Percentiles rank a stretch among this genome's conserved stretches.
Evolutionary conservation across 64 coral and sea anemone genomes (phyloP).

Genomic region (Trachythela sp.): DNA sequence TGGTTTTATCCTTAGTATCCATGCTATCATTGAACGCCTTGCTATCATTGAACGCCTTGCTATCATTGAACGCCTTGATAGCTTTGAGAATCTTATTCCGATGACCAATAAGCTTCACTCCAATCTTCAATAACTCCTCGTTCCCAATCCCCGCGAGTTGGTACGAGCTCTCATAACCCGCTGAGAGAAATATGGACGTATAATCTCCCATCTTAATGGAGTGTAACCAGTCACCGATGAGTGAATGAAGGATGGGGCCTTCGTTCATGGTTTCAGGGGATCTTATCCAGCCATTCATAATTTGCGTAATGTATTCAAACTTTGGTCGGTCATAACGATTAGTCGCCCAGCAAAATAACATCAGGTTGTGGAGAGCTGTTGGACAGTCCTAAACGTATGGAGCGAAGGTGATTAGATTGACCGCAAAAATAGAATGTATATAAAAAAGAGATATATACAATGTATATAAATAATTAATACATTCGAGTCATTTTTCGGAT

Average conservation of each 20-base stretch:
- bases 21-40: not conserved
- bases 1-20: too few relatives aligned
- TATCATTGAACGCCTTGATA: slow-evolving; percentile 72
- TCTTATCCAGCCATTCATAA: not conserved
- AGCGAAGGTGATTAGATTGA: too few relatives aligned
- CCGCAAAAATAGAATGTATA: too few relatives aligned
- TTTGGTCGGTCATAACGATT: slow-evolving; percentile 57
- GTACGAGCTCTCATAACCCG: slow-evolving; percentile 45
- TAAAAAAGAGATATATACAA: not conserved
- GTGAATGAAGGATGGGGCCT: not conserved
- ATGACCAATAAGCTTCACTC: slow-evolving; percentile 82
- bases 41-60: not conserved
- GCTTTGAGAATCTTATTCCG: slow-evolving; percentile 90
- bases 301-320: slow-evolving; percentile 55
- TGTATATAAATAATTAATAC: too few relatives aligned
- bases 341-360: slow-evolving; percentile 72
- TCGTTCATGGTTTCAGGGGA: slow-evolving; percentile 13
- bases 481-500: not conserved
- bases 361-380: slow-evolving; percentile 55
- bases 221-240: slow-evolving; percentile 62
- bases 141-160: slow-evolving; percentile 55
- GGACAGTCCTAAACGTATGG: slow-evolving; percentile 57
- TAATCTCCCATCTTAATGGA: slow-evolving; percentile 82
- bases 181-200: slow-evolving; percentile 35
- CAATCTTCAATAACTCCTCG: slow-evolving; percentile 54